Evolutionary conservation across 2,797 vertebrate species (phyloP), one percentile per base, ranked within the genome.

Genomic region (Morelia viridis): DNA sequence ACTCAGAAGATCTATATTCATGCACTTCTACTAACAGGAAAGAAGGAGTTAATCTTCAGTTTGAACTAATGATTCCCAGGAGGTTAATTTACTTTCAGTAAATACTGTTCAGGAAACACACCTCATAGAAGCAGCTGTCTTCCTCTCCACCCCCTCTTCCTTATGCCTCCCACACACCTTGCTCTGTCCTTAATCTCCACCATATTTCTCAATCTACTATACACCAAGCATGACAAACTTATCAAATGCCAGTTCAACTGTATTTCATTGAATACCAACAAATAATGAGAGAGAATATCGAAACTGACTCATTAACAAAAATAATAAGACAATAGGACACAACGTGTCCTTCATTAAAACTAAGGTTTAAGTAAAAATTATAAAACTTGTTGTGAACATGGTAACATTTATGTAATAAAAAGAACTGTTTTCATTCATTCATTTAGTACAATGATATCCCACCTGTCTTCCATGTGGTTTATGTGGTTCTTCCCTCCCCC

Each of bases 131-230:
- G 22, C 86, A 62, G 60, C 60, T 24, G 58, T 80, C 35, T 85
- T 0, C 3, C 93, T 91, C 41, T 92, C 26, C 60, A 88, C 84
- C 90, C 94, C 93, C 5, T 89, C 95, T 57, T 83, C 90, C n/a
- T 7, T 0, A 31, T 1, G 24, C 31, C 24, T 61, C 95, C 50
- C 87, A 89, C 28, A 6, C 0, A 89, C 90, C 85, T 94, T 50
- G 1, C 93, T 61, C 46, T 96, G 7, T 41, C 93, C 64, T 95
- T 94, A 85, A 80, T 85, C 85, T 61, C 57, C 58, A 80, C 90
- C 92, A 53, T 95, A 93, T 95, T 96, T 94, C 94, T 90, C 76
- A 90, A 93, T 92, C 90, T 80, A 94, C 90, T 95, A 95, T 86
- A 94, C 94, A 89, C 90, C 93, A 94, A 96, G 71, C 89, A 57